Conservation (phyloP, 2,888 invertebrate genomes). For the Volucella zonaria region DNA sequence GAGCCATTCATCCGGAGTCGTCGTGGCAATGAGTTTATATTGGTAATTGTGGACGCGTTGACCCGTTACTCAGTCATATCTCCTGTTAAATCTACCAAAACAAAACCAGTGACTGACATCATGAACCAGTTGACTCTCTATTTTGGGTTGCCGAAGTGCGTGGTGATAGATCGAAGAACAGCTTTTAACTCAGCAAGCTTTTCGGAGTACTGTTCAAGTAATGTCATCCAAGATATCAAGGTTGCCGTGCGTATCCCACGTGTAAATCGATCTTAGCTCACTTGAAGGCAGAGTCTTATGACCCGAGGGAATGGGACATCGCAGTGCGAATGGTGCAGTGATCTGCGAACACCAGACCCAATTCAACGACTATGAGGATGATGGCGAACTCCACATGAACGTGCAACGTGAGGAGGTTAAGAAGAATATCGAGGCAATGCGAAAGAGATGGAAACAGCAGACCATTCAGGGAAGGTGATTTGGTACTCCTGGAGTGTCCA, state of each 20-base stretch:
- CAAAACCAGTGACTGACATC: constrained; percentile 33
- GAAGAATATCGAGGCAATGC: too few species aligned
- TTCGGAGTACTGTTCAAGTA: constrained; percentile 23
- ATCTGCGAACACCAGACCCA: constrained; percentile 14
- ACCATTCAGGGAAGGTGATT: constrained; percentile 43
- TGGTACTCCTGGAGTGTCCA: constrained; percentile 42
- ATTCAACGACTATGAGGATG: too few species aligned
- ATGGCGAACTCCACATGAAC: too few species aligned
- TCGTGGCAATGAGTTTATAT: too few species aligned
- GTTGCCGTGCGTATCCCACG: constrained; percentile 47
- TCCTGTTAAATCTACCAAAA: constrained; percentile 55
- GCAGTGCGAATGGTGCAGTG: constrained; percentile 38
- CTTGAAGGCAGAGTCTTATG: constrained; percentile 19
- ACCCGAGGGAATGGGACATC: background rate
- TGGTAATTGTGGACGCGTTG: constrained; percentile 49
- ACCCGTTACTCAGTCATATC: constrained; percentile 47
- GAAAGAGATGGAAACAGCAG: too few species aligned
- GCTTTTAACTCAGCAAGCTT: constrained; percentile 48
- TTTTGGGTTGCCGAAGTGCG: constrained; percentile 29
- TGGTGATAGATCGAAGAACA: constrained; percentile 56
- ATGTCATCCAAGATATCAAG: constrained; percentile 31
- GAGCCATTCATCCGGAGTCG: constrained; percentile 28
- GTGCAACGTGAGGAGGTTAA: too few species aligned
- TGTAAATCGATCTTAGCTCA: constrained; percentile 25
- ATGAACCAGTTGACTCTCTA: constrained; percentile 13